Base-by-base conservation (phyloP, 2,797 vertebrate species). In the Nyctibius grandis region DNA sequence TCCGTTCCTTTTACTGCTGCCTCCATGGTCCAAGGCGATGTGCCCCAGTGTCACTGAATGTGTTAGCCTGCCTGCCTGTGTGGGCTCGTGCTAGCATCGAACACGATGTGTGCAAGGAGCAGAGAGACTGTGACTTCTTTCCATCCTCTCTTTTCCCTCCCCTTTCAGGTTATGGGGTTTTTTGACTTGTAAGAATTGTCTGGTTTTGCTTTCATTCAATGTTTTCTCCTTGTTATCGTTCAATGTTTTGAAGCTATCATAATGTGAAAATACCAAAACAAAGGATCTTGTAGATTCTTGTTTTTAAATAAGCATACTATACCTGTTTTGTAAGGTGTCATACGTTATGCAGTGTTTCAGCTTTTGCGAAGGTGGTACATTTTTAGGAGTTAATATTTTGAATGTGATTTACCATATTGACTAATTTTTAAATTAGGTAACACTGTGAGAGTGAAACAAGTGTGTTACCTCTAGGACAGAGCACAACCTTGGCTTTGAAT, bases 1-100 rank as follows among this genome's bases (percentile, higher is more conserved):
- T 74, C 20, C 7, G 0, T 17, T 51, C 20, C 50, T 83, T 64
- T 33, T 50, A 19, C 34, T 70, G 63, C 21, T 34, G 3, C 42
- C 42, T 40, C 42, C 1, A 0, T 61, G n/a, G 15, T 78, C 25
- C 0, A 7, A 38, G 69, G 61, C 53, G 48, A 11, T 19, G 14
- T 11, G 25, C 26, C 7, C 4, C 12, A 6, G 23, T 18, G 16
- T 28, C 50, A 12, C 31, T 18, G 75, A 34, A 9, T 6, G 25
- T 31, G 31, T 28, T 28, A 15, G 20, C 44, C 4, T 6, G 16
- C 56, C 48, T 60, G 60, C 25, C 28, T 47, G 5, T 19, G 7
- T 11, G 3, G 3, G 40, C 53, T 77, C 0, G 4, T 47, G 54
- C 83, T 51, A 4, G 19, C 21, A 2, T 18, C 81, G 73, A 50